Conservation (phyloP, 2,113 vertebrate genomes). For the Pogona vitticeps region DNA sequence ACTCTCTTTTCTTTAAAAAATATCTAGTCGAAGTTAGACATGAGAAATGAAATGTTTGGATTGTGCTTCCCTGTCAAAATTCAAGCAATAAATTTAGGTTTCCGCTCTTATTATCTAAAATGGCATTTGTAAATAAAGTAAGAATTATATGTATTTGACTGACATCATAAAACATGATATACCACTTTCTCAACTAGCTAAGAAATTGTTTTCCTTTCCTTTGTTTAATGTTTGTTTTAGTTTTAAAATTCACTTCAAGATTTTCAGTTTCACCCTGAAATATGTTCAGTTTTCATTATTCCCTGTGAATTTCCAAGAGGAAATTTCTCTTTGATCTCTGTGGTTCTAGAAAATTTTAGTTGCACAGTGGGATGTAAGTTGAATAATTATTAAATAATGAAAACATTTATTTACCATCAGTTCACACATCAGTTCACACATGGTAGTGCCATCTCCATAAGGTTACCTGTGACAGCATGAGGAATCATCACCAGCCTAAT, state of each 20-base stretch:
- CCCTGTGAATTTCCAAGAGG: too few species aligned
- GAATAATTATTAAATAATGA: background rate
- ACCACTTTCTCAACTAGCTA: background rate
- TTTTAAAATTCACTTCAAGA: background rate
- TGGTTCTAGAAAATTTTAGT: background rate
- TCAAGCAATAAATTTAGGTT: background rate
- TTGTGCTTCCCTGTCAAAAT: background rate
- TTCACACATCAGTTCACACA: background rate
- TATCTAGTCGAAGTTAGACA: background rate
- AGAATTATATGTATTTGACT: background rate
- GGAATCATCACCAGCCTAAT: background rate
- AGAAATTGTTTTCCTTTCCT: background rate
- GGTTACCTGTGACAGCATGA: background rate
- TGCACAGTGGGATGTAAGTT: background rate
- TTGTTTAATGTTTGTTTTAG: background rate
- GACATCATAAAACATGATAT: background rate
- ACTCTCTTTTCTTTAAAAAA: constrained; percentile 32
- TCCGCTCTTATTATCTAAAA: background rate
- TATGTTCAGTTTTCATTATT: background rate
- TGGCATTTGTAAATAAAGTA: background rate
- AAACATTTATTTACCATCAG: background rate
- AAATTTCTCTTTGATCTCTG: background rate
- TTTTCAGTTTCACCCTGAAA: background rate
- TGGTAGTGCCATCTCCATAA: background rate
- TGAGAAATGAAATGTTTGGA: background rate